These are phyloP conservation scores for Bos taurus DNA, from an alignment of 2,113 vertebrate species.

Conservation along the genomic window DNA sequence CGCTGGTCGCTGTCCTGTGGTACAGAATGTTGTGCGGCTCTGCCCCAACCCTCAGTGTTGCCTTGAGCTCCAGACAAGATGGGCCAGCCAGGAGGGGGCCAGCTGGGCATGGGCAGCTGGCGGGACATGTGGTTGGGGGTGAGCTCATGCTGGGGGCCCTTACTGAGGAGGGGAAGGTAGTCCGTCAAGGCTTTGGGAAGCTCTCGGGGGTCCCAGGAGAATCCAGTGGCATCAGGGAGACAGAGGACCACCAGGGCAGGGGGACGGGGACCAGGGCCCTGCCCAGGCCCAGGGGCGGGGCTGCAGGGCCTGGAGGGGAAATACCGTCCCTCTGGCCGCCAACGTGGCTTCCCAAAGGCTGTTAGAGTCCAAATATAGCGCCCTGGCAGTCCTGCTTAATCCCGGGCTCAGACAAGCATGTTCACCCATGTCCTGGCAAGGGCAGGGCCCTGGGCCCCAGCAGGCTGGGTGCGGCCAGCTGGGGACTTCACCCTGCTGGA, in stretches of 20 bases:
- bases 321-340: background rate
- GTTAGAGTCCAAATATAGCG: background rate
- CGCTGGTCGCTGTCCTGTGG: rapidly evolving
- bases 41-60: rapidly evolving
- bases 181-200: too few relatives aligned
- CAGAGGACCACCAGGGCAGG: too few relatives aligned
- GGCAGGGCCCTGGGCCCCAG: background rate
- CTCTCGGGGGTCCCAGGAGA: rapidly evolving
- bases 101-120: background rate
- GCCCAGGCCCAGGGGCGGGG: background rate
- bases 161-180: background rate
- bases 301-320: rapidly evolving
- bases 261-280: rapidly evolving
- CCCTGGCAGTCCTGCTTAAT: background rate
- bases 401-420: background rate
- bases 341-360: background rate
- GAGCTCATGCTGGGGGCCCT: rapidly evolving
- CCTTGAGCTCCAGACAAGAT: background rate
- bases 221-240: background rate
- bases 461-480: rapidly evolving
- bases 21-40: background rate
- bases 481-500: background rate
- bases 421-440: rapidly evolving
- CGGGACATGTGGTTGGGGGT: rapidly evolving
- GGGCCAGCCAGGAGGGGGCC: too few relatives aligned